These are phyloP conservation scores for Herpetotheres cachinnans DNA, from an alignment of 2,113 vertebrate species.

Conservation along the genomic window DNA sequence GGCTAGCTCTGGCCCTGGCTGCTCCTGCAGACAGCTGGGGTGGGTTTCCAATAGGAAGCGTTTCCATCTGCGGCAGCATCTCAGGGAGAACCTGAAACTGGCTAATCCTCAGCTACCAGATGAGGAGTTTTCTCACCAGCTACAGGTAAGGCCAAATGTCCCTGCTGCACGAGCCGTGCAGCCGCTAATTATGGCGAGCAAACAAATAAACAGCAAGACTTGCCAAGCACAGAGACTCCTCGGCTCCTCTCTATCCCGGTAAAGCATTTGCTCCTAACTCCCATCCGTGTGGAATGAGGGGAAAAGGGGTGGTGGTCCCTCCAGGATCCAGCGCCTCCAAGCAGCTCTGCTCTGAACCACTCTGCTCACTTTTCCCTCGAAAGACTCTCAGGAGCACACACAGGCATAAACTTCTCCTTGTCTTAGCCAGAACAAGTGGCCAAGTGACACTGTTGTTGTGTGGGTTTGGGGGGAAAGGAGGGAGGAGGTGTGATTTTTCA, in stretches of 20 bases:
- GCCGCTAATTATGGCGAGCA: not conserved
- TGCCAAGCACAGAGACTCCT: not conserved
- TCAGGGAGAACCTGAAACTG: constrained; percentile 32
- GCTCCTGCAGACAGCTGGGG: not conserved
- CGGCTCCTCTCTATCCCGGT: not conserved
- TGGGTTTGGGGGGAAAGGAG: constrained; percentile 60
- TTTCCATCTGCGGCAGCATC: not conserved
- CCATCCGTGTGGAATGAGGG: not conserved
- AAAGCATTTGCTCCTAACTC: not conserved
- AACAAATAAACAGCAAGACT: not conserved
- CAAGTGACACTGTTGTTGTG: constrained; percentile 67
- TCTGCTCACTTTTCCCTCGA: constrained; percentile 42
- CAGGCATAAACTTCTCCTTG: constrained; percentile 50
- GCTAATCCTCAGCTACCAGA: constrained; percentile 33
- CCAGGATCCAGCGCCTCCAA: not conserved
- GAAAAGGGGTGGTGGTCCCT: not conserved
- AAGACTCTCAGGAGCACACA: constrained; percentile 18
- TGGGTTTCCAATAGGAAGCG: not conserved
- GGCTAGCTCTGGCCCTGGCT: not conserved
- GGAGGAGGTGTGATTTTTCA: constrained; percentile 75
- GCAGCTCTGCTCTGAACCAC: constrained; percentile 25
- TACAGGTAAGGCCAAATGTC: constrained; percentile 53
- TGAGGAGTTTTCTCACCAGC: constrained; percentile 46
- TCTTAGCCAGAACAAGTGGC: constrained; percentile 69
- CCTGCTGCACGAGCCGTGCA: not conserved